phyloP scores from a whole-genome alignment of 2,113 vertebrate species.

The Prinia subflava region DNA sequence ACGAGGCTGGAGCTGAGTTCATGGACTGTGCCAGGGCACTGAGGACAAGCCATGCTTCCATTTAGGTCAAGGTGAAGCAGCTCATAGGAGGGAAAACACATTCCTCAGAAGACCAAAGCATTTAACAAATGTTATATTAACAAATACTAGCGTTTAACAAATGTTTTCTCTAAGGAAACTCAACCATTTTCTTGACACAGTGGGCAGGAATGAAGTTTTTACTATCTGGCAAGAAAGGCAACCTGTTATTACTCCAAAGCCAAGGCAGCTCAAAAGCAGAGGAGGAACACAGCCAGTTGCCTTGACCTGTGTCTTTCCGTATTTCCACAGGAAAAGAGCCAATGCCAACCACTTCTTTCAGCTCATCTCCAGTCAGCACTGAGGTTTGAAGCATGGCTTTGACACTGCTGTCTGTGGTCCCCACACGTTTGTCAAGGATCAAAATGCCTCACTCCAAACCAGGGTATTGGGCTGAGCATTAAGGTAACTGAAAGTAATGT shows the following conservation, averaged over 20 bases:
- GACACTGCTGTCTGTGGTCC: neutral
- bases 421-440: neutral
- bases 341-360: neutral
- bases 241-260: neutral
- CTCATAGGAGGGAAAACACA: neutral
- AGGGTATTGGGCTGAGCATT: neutral
- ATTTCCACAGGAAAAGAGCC: neutral
- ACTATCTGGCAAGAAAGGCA: neutral
- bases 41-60: neutral
- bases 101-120: neutral
- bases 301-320: neutral
- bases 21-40: neutral
- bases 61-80: neutral
- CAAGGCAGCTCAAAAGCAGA: neutral
- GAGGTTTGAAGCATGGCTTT: neutral
- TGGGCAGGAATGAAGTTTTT: neutral
- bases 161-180: neutral
- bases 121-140: neutral
- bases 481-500: neutral
- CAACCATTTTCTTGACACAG: neutral
- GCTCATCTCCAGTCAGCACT: neutral
- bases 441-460: neutral
- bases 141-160: neutral
- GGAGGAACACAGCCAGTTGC: neutral
- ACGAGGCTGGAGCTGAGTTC: neutral